phyloP scores from a whole-genome alignment of 1,140 invertebrate species.

The Belonocnema kinseyi region DNA sequence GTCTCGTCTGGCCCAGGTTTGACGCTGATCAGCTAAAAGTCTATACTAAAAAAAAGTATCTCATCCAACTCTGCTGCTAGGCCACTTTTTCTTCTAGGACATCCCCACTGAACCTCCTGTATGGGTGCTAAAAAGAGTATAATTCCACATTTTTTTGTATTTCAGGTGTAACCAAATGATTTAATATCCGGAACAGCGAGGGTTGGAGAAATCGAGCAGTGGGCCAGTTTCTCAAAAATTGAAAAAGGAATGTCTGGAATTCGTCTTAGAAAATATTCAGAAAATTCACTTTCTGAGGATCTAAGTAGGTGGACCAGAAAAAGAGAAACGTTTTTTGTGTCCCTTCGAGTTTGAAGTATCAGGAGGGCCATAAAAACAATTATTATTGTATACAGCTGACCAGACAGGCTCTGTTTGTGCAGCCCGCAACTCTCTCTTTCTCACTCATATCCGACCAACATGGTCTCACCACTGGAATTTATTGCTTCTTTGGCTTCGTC shows the following conservation, averaged over 20 bases:
- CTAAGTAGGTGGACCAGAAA: neutral
- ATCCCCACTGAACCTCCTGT: too few species aligned
- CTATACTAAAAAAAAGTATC: too few species aligned
- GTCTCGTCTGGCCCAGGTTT: too few species aligned
- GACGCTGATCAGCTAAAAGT: too few species aligned
- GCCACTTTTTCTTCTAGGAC: too few species aligned
- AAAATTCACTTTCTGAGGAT: slow-evolving; percentile 3
- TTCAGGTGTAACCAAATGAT: too few species aligned
- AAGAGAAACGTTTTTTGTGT: slow-evolving; percentile 17
- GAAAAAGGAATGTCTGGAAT: neutral
- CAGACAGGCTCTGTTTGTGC: slow-evolving; percentile 25
- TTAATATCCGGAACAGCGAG: neutral
- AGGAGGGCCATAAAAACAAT: slow-evolving; percentile 30
- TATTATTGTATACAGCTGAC: slow-evolving; percentile 31
- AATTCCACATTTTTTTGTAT: too few species aligned
- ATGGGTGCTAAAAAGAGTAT: too few species aligned
- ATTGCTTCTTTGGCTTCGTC: slow-evolving; percentile 21
- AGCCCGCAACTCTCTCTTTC: neutral
- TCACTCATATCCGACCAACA: slow-evolving; percentile 10
- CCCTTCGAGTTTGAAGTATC: slow-evolving; percentile 6
- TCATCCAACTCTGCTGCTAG: too few species aligned
- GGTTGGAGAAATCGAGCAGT: neutral
- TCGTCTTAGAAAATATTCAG: neutral
- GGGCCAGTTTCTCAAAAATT: neutral
- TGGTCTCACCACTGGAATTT: slow-evolving; percentile 18